phyloP scores from a whole-genome alignment of 2,797 vertebrate species.

The Hydrolagus colliei region DNA sequence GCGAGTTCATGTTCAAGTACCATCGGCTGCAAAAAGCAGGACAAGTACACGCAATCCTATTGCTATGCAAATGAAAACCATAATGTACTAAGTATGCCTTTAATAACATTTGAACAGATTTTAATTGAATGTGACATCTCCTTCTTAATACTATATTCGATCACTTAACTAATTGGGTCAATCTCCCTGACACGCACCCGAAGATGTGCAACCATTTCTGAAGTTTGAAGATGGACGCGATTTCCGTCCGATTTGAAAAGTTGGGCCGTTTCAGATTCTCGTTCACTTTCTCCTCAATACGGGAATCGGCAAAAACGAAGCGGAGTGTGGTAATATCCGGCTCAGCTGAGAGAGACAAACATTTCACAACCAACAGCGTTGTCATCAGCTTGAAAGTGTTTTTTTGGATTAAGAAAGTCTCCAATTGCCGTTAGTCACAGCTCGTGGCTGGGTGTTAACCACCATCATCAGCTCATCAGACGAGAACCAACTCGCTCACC shows the following conservation, averaged over 20 bases:
- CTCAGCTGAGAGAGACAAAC: background rate
- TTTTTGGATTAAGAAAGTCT: background rate
- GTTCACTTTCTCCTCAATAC: background rate
- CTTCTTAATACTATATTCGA: constrained; percentile 71
- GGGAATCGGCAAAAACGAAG: too few species aligned
- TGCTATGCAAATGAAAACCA: constrained; percentile 74
- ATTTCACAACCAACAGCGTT: background rate
- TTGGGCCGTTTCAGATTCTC: background rate
- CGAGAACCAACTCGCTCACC: constrained; percentile 25
- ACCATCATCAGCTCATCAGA: background rate
- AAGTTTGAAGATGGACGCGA: too few species aligned
- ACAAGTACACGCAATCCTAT: constrained; percentile 50
- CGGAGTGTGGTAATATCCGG: background rate
- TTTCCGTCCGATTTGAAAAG: background rate
- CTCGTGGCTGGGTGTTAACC: too few species aligned
- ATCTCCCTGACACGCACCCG: background rate
- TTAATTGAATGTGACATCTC: constrained; percentile 72
- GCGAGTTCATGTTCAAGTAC: background rate
- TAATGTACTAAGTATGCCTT: constrained; percentile 75
- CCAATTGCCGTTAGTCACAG: too few species aligned
- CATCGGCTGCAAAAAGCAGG: background rate
- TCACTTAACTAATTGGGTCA: constrained; percentile 49
- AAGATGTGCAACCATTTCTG: background rate
- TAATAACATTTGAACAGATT: constrained; percentile 76
- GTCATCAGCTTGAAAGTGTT: background rate